Evolutionary conservation across 1,140 invertebrate genomes (phyloP).

Genomic region (Macrocentrus cingulum): DNA sequence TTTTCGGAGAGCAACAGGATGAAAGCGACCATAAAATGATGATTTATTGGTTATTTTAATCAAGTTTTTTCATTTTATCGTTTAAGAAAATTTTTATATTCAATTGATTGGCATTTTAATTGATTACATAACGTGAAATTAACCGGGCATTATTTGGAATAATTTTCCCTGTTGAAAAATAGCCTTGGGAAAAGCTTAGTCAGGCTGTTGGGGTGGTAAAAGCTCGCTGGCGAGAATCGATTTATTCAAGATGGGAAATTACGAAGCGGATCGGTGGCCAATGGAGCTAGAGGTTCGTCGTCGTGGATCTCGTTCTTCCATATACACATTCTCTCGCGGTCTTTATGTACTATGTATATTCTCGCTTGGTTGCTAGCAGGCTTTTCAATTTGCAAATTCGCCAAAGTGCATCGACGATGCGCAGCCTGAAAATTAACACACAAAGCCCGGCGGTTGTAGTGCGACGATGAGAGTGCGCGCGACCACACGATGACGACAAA

Average conservation of each 20-base stretch:
- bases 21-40: no score
- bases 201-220: not conserved
- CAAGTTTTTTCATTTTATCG: not conserved
- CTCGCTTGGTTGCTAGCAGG: not conserved
- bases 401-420: slow-evolving; percentile 28
- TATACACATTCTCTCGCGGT: not conserved
- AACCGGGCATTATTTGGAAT: no score
- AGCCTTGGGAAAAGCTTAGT: slow-evolving; percentile 12
- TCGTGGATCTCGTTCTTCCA: slow-evolving; percentile 3
- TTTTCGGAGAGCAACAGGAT: no score
- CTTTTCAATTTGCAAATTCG: slow-evolving; percentile 31
- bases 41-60: no score
- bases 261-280: slow-evolving; percentile 20
- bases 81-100: slow-evolving; percentile 4
- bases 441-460: no score
- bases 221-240: slow-evolving; percentile 27
- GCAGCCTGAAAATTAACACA: slow-evolving; percentile 28
- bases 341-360: not conserved
- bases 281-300: slow-evolving; percentile 13
- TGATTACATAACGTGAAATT: no score
- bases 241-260: slow-evolving; percentile 30
- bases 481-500: slow-evolving; percentile 6
- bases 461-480: not conserved
- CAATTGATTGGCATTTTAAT: not conserved
- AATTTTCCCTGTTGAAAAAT: no score